These are phyloP conservation scores for Mastacembelus armatus DNA, from an alignment of 2,797 vertebrate species.

Conservation along the genomic window DNA sequence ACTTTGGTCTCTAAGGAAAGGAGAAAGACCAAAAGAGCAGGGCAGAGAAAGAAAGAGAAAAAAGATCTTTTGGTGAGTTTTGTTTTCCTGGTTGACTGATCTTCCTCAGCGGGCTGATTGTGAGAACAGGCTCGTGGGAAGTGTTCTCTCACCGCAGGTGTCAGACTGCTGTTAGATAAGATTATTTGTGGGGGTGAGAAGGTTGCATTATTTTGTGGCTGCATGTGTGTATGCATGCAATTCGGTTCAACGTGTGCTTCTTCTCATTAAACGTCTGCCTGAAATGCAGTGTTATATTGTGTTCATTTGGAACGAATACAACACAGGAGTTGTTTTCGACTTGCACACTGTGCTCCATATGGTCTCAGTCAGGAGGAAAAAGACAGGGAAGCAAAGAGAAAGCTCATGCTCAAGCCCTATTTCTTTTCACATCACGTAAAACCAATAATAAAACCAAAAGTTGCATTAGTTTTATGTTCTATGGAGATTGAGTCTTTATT, in stretches of 20 bases:
- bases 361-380: slow-evolving; percentile 59
- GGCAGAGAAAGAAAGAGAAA: slow-evolving; percentile 22
- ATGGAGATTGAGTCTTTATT: slow-evolving; percentile 12
- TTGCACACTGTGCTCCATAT: slow-evolving; percentile 71
- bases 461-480: slow-evolving; percentile 36
- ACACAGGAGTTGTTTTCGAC: slow-evolving; percentile 69
- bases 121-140: slow-evolving; percentile 77
- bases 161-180: slow-evolving; percentile 80
- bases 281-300: slow-evolving; percentile 51
- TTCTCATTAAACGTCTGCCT: slow-evolving; percentile 64
- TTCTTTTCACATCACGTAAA: slow-evolving; percentile 55
- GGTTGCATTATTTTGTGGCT: slow-evolving; percentile 62
- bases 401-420: slow-evolving; percentile 32
- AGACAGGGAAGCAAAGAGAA: slow-evolving; percentile 19
- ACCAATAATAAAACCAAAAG: no score
- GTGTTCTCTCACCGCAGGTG: slow-evolving; percentile 78
- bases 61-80: slow-evolving; percentile 72
- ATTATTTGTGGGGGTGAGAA: slow-evolving; percentile 79
- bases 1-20: slow-evolving; percentile 66
- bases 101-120: slow-evolving; percentile 78
- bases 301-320: slow-evolving; percentile 54
- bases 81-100: slow-evolving; percentile 80
- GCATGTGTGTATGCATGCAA: slow-evolving; percentile 17
- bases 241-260: slow-evolving; percentile 39
- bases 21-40: slow-evolving; percentile 19